A percentile compares a stretch with the other conserved stretches of the same genome.
These are phyloP conservation scores for Sebastes cheni DNA, from an alignment of 2,797 vertebrate species.

Conservation along the genomic window DNA sequence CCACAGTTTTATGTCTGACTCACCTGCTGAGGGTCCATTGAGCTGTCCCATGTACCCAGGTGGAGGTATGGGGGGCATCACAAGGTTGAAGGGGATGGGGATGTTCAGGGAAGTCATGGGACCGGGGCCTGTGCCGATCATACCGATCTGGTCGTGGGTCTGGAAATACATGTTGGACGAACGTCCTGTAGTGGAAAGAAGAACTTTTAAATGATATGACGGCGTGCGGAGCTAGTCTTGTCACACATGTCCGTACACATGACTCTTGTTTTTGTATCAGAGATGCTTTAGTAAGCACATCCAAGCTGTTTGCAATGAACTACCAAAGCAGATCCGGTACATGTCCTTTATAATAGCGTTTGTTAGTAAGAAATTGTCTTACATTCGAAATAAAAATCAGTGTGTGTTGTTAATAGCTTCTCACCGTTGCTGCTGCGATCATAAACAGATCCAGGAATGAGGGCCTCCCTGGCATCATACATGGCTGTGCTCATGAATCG, in stretches of 20 bases:
- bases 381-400: neutral
- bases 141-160: slow-evolving; percentile 96
- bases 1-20: neutral
- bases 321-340: neutral
- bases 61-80: slow-evolving; percentile 95
- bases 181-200: slow-evolving; percentile 80
- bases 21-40: slow-evolving; percentile 92
- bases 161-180: slow-evolving; percentile 97
- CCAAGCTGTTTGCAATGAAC: neutral
- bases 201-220: neutral
- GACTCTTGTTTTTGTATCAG: neutral
- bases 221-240: neutral
- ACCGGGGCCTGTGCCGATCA: slow-evolving; percentile 93
- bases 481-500: slow-evolving; percentile 98
- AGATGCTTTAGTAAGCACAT: neutral
- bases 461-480: slow-evolving; percentile 95
- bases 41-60: slow-evolving; percentile 92
- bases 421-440: slow-evolving; percentile 94
- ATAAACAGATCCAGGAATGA: slow-evolving; percentile 95
- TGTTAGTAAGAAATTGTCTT: neutral
- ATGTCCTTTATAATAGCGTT: neutral
- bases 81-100: slow-evolving; percentile 95
- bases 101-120: slow-evolving; percentile 94
- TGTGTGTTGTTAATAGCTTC: neutral
- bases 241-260: neutral